Base-by-base conservation (phyloP, 2,797 vertebrate species). In the Macropus fuliginosus region DNA sequence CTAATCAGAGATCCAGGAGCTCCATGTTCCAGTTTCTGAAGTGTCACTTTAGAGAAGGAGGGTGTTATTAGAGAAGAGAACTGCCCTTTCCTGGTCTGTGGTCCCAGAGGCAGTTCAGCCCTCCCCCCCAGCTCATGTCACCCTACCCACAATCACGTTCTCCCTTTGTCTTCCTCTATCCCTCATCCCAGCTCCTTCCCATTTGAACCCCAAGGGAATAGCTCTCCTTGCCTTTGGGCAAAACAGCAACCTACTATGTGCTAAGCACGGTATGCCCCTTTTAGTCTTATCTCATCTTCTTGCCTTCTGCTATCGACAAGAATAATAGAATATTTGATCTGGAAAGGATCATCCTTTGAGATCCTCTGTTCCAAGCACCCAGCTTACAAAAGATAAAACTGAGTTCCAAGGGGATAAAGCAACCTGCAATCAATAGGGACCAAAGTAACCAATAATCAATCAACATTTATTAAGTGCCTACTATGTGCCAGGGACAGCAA, bases 61-160 rank as follows among this genome's bases (percentile, higher is more conserved):
- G 40, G 40, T 87, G 74, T 87, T 87, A 87, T 87, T 87, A 50
- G 40, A 50, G 27, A 87, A 50, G 74, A 87, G 31, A n/a, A 92
- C 57, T 92, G 2, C 59, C 56, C 24, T 50, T 66, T n/a, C n/a
- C 55, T 52, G 18, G 52, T 66, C 92, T 0, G 0, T 74, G n/a
- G 66, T 81, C 10, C 74, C 74, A 87, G 40, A 87, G 74, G 40
- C 40, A 87, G 40, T 27, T 27, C 27, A 27, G 40, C 52, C 52
- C 52, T 52, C 13, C 57, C 57, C 14, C 62, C 34, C 6, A 5
- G 9, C 21, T 50, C 74, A 12, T 4, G 9, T 87, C 74, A 11
- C 24, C 54, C 28, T 91, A 56, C 5, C 1, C 46, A 0, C n/a
- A 9, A 1, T 57, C 92, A 29, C 31, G 0, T 0, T 56, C 34